Percentiles rank a stretch among this genome's conserved stretches.
phyloP scores from a whole-genome alignment of 2,113 vertebrate species.

The Ellobius talpinus region DNA sequence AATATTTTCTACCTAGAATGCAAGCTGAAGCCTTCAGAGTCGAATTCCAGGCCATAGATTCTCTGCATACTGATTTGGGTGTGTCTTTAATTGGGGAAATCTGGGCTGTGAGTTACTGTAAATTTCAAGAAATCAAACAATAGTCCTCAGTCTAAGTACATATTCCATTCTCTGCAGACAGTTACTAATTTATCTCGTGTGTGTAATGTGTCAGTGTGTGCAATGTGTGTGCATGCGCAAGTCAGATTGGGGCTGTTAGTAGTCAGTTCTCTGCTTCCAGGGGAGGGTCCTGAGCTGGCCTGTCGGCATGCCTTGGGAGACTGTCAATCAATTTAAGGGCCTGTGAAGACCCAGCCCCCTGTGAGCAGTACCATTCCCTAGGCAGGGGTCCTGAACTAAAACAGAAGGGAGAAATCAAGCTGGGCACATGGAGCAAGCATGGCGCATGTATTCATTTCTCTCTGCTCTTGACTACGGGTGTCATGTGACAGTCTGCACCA shows the following conservation, averaged over 20 bases:
- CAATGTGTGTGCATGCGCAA: not conserved
- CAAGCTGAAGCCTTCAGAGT: constrained; percentile 18
- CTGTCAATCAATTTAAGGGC: not conserved
- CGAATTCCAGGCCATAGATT: not conserved
- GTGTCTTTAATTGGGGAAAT: constrained; percentile 59
- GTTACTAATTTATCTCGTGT: not conserved
- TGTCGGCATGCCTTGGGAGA: not conserved
- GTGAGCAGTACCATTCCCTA: not conserved
- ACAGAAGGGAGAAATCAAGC: not conserved
- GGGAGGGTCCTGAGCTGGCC: not conserved
- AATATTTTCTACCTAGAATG: constrained; percentile 17
- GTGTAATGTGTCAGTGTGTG: not conserved
- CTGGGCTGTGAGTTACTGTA: constrained; percentile 43
- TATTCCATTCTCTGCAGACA: not conserved
- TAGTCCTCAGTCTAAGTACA: constrained; percentile 8
- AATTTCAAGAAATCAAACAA: constrained; percentile 47
- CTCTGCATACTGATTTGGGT: constrained; percentile 20
- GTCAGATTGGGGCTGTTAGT: not conserved
- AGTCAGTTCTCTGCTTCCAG: not conserved
- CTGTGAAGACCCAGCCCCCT: not conserved
- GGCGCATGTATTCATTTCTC: not conserved
- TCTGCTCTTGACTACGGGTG: not conserved
- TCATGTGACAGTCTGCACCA: not conserved
- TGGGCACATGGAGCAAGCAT: no score
- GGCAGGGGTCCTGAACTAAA: not conserved